A percentile compares a stretch with the other conserved stretches of the same genome.
Evolutionary conservation across 2,797 vertebrate species (phyloP).

Genomic region (Intellagama lesueurii): DNA sequence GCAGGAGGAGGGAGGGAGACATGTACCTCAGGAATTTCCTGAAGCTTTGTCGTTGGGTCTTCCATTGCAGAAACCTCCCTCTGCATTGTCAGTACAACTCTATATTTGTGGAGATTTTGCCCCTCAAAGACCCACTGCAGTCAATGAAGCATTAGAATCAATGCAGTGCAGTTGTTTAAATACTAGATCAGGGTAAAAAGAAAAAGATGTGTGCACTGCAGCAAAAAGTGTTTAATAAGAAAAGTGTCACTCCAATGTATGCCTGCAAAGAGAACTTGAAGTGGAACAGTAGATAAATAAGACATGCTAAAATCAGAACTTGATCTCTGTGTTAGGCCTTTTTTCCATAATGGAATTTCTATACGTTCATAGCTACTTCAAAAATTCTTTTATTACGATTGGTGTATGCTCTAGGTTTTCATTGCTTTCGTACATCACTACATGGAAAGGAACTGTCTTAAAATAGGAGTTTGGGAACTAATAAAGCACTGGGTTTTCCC

Average conservation of each 20-base stretch:
- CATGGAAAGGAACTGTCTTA: conserved; percentile 50
- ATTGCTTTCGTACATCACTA: not conserved
- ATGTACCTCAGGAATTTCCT: not conserved
- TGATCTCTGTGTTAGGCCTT: conserved; percentile 37
- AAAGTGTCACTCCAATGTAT: conserved; percentile 21
- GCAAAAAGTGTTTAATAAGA: conserved; percentile 56
- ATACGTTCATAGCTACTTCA: conserved; percentile 48
- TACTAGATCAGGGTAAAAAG: not conserved
- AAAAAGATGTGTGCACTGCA: conserved; percentile 5
- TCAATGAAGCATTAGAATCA: not conserved
- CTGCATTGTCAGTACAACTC: not conserved
- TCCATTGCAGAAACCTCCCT: not conserved
- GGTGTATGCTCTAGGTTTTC: conserved; percentile 34
- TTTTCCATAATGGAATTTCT: conserved; percentile 69
- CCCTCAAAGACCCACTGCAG: not conserved
- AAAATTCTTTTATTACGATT: conserved; percentile 50
- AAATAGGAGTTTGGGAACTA: conserved; percentile 38
- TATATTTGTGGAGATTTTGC: not conserved
- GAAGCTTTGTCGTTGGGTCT: not conserved
- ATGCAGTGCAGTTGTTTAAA: not conserved
- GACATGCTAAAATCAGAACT: conserved; percentile 62
- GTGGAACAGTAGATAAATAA: conserved; percentile 60
- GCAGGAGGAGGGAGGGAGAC: not conserved
- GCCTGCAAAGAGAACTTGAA: conserved; percentile 66
- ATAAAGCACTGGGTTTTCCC: conserved; percentile 44